phyloP scores from a whole-genome alignment of 2,797 vertebrate genomes.

The Sebastes oblongus region DNA sequence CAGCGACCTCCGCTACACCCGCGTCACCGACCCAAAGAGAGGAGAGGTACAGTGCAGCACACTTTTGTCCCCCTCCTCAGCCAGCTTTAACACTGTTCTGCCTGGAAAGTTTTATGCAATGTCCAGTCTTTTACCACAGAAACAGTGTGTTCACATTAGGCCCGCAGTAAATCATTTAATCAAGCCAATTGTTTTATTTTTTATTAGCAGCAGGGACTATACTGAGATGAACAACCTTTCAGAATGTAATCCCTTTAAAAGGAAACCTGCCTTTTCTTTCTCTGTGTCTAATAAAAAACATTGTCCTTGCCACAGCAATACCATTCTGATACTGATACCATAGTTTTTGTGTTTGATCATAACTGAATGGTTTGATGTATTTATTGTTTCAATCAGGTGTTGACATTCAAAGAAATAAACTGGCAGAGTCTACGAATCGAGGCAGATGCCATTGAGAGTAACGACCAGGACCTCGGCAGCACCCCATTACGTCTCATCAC shows the following conservation, averaged over 20 bases:
- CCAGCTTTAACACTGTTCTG: not conserved
- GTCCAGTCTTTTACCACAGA: not conserved
- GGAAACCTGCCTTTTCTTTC: constrained; percentile 2
- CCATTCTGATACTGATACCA: not conserved
- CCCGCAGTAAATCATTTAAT: constrained; percentile 23
- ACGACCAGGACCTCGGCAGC: constrained; percentile 90
- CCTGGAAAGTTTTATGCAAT: not conserved
- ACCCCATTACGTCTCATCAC: constrained; percentile 98
- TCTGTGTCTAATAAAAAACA: not conserved
- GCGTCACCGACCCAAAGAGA: constrained; percentile 91
- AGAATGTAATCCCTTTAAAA: constrained; percentile 27
- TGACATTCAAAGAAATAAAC: constrained; percentile 98
- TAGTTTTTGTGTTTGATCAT: not conserved
- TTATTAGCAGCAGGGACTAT: not conserved
- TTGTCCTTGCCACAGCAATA: not conserved
- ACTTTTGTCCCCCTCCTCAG: not conserved
- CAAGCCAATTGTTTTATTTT: constrained; percentile 13
- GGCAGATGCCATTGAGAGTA: constrained; percentile 93
- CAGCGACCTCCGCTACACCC: constrained; percentile 93
- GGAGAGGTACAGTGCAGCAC: constrained; percentile 87
- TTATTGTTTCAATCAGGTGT: constrained; percentile 82
- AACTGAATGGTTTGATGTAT: not conserved
- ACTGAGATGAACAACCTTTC: constrained; percentile 15
- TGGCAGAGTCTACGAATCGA: constrained; percentile 99
- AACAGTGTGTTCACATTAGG: not conserved